Conservation (phyloP, 2,888 invertebrate genomes). For the Drosophila austrosaltans region DNA sequence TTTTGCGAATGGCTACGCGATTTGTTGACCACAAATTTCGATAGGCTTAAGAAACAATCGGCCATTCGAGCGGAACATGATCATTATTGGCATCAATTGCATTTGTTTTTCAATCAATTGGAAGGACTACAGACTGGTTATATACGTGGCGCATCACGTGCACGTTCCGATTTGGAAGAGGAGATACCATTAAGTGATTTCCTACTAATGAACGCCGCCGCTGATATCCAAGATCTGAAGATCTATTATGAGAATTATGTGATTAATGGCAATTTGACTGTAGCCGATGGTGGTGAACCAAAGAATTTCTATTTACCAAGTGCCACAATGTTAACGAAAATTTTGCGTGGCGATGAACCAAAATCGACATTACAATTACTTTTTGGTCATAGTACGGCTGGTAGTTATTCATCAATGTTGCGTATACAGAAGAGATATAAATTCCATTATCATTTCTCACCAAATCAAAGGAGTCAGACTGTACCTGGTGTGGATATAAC, state of each 20-base stretch:
- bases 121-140: conserved; percentile 91
- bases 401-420: conserved; percentile 91
- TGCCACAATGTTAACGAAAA: conserved; percentile 82
- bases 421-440: conserved; percentile 93
- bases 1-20: conserved; percentile 84
- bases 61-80: conserved; percentile 85
- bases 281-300: conserved; percentile 73
- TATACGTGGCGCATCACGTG: conserved; percentile 87
- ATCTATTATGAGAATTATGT: conserved; percentile 83
- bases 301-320: conserved; percentile 86
- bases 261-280: conserved; percentile 57
- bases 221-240: conserved; percentile 88
- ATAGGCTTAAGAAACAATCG: conserved; percentile 87
- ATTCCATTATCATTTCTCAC: conserved; percentile 88
- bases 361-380: conserved; percentile 86
- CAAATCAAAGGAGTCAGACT: conserved; percentile 83
- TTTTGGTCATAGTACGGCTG: conserved; percentile 92
- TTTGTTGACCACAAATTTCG: conserved; percentile 86
- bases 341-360: conserved; percentile 64
- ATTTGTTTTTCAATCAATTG: conserved; percentile 90
- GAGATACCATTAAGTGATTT: conserved; percentile 87
- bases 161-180: conserved; percentile 86
- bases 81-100: conserved; percentile 94
- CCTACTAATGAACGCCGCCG: conserved; percentile 89
- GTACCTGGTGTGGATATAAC: conserved; percentile 89